Percentiles rank a stretch among this genome's conserved stretches.
These are phyloP conservation scores for Boloria selene DNA, from an alignment of 2,888 invertebrate genomes.

Conservation along the genomic window DNA sequence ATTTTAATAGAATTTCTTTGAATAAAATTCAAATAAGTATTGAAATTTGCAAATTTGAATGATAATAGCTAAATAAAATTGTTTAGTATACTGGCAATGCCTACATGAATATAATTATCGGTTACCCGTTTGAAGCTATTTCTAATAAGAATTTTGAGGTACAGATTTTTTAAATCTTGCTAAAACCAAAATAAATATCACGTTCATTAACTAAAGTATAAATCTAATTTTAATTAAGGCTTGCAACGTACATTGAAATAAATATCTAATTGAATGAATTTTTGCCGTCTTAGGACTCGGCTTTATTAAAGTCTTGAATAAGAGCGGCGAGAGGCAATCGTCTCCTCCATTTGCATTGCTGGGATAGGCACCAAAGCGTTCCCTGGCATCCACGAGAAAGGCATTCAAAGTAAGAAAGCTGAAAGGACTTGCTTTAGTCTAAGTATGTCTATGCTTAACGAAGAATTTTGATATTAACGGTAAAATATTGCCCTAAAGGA, in stretches of 20 bases:
- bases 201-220: constrained; percentile 3
- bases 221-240: constrained; percentile 16
- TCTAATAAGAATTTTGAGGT: too few species aligned
- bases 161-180: too few species aligned
- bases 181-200: too few species aligned
- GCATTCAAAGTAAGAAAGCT: constrained; percentile 38
- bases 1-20: constrained; percentile 33
- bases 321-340: constrained; percentile 38
- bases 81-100: too few species aligned
- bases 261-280: constrained; percentile 38
- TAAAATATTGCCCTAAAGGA: constrained; percentile 20
- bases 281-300: constrained; percentile 34
- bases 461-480: constrained; percentile 24
- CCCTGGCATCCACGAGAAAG: constrained; percentile 33
- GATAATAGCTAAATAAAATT: too few species aligned
- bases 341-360: constrained; percentile 38
- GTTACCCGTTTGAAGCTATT: too few species aligned
- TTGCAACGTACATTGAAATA: constrained; percentile 15
- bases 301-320: constrained; percentile 39
- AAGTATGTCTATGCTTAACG: constrained; percentile 22
- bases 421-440: constrained; percentile 32
- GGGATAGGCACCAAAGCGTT: constrained; percentile 33
- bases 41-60: constrained; percentile 16
- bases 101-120: too few species aligned
- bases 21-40: constrained; percentile 21